Evolutionary conservation across 2,797 vertebrate species (phyloP).

Genomic region (Alauda arvensis): DNA sequence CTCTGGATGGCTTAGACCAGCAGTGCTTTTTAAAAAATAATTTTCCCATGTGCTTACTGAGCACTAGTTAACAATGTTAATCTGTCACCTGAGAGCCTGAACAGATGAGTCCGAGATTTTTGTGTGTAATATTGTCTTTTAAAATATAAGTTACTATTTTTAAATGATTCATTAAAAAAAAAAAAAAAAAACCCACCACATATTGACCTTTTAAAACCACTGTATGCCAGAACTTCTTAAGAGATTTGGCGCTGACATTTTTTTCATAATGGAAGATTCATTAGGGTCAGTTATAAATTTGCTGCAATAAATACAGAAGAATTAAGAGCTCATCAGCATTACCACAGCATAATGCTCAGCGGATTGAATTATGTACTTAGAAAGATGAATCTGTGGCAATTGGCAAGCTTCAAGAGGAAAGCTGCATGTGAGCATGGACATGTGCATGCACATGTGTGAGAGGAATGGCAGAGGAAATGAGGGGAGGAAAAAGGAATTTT

Average conservation of each 20-base stretch:
- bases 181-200: neutral
- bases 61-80: neutral
- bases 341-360: slow-evolving; percentile 33
- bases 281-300: slow-evolving; percentile 66
- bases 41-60: neutral
- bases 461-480: neutral
- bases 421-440: neutral
- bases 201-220: slow-evolving; percentile 55
- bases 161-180: slow-evolving; percentile 23
- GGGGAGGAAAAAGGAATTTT: neutral
- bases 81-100: neutral
- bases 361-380: slow-evolving; percentile 66
- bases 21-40: neutral
- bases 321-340: slow-evolving; percentile 70
- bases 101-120: neutral
- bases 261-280: slow-evolving; percentile 63
- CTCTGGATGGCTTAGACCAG: neutral
- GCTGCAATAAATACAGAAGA: slow-evolving; percentile 66
- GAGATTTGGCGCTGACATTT: slow-evolving; percentile 63
- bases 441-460: neutral
- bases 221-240: slow-evolving; percentile 54
- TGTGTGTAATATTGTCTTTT: slow-evolving; percentile 11
- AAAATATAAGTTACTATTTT: slow-evolving; percentile 13
- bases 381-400: slow-evolving; percentile 59
- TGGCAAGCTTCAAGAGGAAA: slow-evolving; percentile 51